A percentile compares a stretch with the other conserved stretches of the same genome.
phyloP scores from a whole-genome alignment of 1,140 invertebrate genomes.

The Lethocerus indicus region DNA sequence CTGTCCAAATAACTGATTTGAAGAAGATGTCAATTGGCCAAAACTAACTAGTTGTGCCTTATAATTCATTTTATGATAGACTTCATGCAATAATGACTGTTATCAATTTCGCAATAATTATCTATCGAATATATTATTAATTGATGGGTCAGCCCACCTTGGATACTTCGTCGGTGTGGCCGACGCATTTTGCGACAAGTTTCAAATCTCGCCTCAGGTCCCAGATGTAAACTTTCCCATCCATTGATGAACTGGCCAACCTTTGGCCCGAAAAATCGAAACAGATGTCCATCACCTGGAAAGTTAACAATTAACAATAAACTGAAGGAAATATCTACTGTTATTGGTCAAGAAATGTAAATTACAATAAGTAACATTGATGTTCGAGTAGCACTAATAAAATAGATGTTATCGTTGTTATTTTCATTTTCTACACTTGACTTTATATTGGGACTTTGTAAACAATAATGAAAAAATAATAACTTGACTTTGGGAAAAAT shows the following conservation, averaged over 20 bases:
- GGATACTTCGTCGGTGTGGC: slow-evolving; percentile 58
- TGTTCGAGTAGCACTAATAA: too few species aligned
- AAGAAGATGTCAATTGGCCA: too few species aligned
- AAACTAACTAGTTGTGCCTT: too few species aligned
- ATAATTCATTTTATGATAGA: neutral
- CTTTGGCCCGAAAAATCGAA: slow-evolving; percentile 52
- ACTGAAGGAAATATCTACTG: neutral
- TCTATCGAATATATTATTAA: neutral
- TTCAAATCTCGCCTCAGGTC: slow-evolving; percentile 37
- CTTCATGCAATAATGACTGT: neutral
- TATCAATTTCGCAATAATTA: slow-evolving; percentile 10
- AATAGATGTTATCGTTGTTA: neutral
- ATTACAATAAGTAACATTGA: too few species aligned
- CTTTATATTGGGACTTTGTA: neutral
- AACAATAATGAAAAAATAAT: neutral
- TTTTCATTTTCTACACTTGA: neutral
- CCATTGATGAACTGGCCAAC: slow-evolving; percentile 52
- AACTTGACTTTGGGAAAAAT: neutral
- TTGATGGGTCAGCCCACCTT: slow-evolving; percentile 29
- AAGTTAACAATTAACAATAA: neutral
- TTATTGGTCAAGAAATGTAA: neutral
- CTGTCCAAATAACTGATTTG: too few species aligned
- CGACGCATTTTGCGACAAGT: slow-evolving; percentile 40
- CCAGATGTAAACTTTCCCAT: slow-evolving; percentile 51
- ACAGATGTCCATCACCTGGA: slow-evolving; percentile 45